Evolutionary conservation across 2,113 vertebrate species (phyloP), one percentile per base, ranked within the genome.

Genomic region (Smithornis capensis): DNA sequence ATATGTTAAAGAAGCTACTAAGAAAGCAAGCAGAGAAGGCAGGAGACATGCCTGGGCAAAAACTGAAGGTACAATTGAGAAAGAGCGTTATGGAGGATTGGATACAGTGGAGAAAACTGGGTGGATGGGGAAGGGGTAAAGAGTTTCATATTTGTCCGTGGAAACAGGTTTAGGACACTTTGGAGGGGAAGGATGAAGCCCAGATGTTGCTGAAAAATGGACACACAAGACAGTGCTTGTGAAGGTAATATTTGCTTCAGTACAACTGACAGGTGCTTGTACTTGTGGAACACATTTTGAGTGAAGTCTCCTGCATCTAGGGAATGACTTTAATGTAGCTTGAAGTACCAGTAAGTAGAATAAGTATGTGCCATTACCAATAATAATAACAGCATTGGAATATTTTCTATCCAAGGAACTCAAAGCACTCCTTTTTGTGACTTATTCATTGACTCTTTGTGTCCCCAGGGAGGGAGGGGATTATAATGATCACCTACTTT

Each of bases 331-430:
- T 88, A 90, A 93, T 81, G 73, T 89, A 86, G 76, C 83, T 92
- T 96, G 88, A 93, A 95, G 90, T 96, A 60, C 76, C 22, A 31
- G 7, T 77, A 86, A 91, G 73, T 64, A 44, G 83, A 85, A 73
- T 82, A 92, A 95, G 70, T 94, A 87, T 68, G 70, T 89, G 57
- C 70, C 87, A 91, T 93, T 95, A 73, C 90, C 85, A 94, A 71
- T 94, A 94, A 95, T 47, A 94, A 53, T 91, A 96, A 94, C 69
- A 93, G 56, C 40, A 50, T 81, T 50, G 67, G 81, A 94, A 87
- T 89, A 79, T 74, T 91, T 91, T 60, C 74, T 82, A 79, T 31
- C 31, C 35, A 71, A 84, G 69, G 84, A 94, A 79, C 87, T 82
- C 93, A 95, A 92, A 95, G 74, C 83, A 69, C 40, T 90, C 67